A percentile compares a stretch with the other conserved stretches of the same genome.
phyloP scores from a whole-genome alignment of 92 coral and sea anemone genomes.

The Phymanthus crucifer region DNA sequence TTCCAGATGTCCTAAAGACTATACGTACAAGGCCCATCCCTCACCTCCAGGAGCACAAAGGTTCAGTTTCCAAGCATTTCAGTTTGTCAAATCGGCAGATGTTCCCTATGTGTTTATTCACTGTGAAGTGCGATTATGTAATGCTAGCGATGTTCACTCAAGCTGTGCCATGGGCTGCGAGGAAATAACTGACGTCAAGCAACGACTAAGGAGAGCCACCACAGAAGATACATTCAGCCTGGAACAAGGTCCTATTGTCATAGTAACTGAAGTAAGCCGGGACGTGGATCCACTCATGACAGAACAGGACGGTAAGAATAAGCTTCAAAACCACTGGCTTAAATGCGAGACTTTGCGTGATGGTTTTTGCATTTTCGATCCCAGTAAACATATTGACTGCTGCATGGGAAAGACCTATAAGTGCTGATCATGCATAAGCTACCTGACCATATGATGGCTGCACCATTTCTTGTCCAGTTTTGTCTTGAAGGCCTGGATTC shows the following conservation, averaged over 20 bases:
- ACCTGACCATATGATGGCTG: no score
- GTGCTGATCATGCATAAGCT: no score
- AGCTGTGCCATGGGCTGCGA: conserved; percentile 52
- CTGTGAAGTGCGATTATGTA: conserved; percentile 58
- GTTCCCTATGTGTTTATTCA: conserved; percentile 61
- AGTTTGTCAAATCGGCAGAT: conserved; percentile 42
- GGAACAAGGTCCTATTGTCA: conserved; percentile 40
- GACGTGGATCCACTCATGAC: background rate
- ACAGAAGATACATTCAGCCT: conserved; percentile 29
- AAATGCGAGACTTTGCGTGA: background rate
- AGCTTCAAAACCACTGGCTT: no score
- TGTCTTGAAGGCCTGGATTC: no score
- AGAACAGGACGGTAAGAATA: conserved; percentile 16
- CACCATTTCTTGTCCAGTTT: no score
- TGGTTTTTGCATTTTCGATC: background rate
- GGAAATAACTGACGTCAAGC: background rate
- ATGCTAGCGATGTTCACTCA: conserved; percentile 47
- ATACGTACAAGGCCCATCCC: conserved; percentile 42
- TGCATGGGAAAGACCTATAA: no score
- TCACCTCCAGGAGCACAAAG: conserved; percentile 39
- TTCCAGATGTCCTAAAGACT: conserved; percentile 44
- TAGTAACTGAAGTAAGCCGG: conserved; percentile 14
- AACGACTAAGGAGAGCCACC: conserved; percentile 19
- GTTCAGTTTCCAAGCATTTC: conserved; percentile 64
- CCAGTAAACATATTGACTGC: no score